Evolutionary conservation across 2,113 vertebrate genomes (phyloP).

Genomic region (Patagioenas fasciata): DNA sequence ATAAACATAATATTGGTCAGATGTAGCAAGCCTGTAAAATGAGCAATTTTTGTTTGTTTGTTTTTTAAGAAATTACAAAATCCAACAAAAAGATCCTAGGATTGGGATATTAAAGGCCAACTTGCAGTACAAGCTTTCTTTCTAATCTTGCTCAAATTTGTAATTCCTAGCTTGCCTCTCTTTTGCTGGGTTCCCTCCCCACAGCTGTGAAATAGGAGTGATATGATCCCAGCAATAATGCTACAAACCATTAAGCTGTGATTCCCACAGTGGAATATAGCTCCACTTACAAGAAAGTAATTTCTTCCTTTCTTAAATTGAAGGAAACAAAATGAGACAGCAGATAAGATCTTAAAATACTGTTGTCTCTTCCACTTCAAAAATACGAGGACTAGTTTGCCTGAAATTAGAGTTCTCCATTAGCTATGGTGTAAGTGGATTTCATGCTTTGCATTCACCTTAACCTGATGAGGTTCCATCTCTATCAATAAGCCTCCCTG

Average conservation of each 20-base stretch:
- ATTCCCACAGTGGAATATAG: neutral
- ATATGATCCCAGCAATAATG: neutral
- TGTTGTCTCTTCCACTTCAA: neutral
- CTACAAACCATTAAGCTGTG: neutral
- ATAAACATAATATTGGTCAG: neutral
- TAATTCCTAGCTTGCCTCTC: neutral
- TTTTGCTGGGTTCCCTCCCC: neutral
- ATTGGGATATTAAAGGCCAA: neutral
- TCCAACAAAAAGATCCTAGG: neutral
- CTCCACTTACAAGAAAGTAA: neutral
- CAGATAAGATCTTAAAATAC: neutral
- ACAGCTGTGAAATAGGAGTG: neutral
- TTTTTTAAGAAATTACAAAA: neutral
- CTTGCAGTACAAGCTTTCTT: neutral
- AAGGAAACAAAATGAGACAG: neutral
- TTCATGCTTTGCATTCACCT: neutral
- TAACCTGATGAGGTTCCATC: neutral
- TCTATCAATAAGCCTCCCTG: neutral
- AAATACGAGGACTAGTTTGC: neutral
- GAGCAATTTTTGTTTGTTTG: neutral
- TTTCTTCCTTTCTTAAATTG: neutral
- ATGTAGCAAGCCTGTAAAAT: neutral
- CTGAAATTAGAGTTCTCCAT: neutral
- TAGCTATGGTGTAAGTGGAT: neutral
- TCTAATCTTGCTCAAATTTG: neutral